These are phyloP conservation scores for Esox niger DNA, from an alignment of 2,113 vertebrate genomes.

Conservation along the genomic window DNA sequence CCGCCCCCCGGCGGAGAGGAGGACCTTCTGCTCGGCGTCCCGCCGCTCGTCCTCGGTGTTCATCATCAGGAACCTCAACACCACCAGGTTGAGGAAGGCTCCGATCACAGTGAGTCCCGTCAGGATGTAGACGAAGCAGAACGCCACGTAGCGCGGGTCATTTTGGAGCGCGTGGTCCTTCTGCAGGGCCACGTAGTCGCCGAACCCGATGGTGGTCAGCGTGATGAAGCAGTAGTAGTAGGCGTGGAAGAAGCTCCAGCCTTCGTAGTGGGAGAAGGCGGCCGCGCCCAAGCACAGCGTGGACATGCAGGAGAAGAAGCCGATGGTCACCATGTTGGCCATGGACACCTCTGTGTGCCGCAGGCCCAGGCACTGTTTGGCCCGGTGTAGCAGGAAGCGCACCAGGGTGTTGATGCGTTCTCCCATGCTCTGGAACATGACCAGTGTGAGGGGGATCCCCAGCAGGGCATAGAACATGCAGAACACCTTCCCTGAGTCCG, in stretches of 20 bases:
- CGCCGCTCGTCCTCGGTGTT: slow-evolving; percentile 91
- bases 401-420: slow-evolving; percentile 97
- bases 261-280: slow-evolving; percentile 92
- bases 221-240: slow-evolving; percentile 99
- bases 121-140: slow-evolving; percentile 98
- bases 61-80: slow-evolving; percentile 97
- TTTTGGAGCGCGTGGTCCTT: slow-evolving; percentile 91
- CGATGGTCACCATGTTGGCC: slow-evolving; percentile 98
- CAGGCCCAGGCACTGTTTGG: slow-evolving; percentile 90
- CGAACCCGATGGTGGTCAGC: slow-evolving; percentile 91
- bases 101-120: slow-evolving; percentile 94
- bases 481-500: slow-evolving; percentile 94
- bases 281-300: slow-evolving; percentile 89
- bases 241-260: slow-evolving; percentile 97
- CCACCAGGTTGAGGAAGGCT: slow-evolving; percentile 96
- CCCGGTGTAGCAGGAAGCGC: slow-evolving; percentile 86
- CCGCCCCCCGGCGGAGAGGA: slow-evolving; percentile 72
- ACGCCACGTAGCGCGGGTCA: slow-evolving; percentile 92
- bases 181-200: slow-evolving; percentile 86
- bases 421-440: slow-evolving; percentile 98
- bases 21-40: slow-evolving; percentile 84
- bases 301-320: slow-evolving; percentile 92
- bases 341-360: slow-evolving; percentile 88
- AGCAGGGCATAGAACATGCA: slow-evolving; percentile 98
- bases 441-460: slow-evolving; percentile 94